Conservation (phyloP, 2,888 invertebrate species). For the Anthophora plumipes region DNA sequence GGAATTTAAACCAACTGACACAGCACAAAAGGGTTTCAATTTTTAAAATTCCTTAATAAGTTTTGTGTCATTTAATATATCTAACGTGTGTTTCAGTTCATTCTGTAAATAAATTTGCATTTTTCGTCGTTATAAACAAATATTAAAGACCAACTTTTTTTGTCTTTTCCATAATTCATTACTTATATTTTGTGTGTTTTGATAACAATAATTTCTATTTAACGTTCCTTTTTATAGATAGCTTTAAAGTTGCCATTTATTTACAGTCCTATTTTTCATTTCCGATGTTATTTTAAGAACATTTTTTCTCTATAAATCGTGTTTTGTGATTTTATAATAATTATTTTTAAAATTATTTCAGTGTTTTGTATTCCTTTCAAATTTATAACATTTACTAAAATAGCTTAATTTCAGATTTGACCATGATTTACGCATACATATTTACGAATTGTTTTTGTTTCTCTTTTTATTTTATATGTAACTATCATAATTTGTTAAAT, state of each 20-base stretch:
- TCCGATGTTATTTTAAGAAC: background rate
- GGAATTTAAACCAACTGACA: constrained; percentile 75
- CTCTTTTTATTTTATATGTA: constrained; percentile 31
- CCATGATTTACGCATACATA: background rate
- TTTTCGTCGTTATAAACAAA: constrained; percentile 35
- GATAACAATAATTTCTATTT: constrained; percentile 25
- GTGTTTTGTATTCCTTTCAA: constrained; percentile 1
- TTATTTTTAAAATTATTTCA: constrained; percentile 2
- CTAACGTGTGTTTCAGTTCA: constrained; percentile 51
- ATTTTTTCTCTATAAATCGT: constrained; percentile 19
- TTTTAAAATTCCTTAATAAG: constrained; percentile 67
- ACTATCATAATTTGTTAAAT: constrained; percentile 22
- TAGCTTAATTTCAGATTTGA: constrained; percentile 19
- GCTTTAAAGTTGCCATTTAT: constrained; percentile 19
- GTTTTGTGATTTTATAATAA: constrained; percentile 9
- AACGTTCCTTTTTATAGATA: constrained; percentile 35
- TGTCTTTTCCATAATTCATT: constrained; percentile 26
- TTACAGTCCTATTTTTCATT: constrained; percentile 13
- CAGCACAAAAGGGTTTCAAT: constrained; percentile 75
- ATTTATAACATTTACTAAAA: constrained; percentile 9
- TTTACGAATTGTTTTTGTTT: constrained; percentile 24
- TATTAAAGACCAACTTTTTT: constrained; percentile 28
- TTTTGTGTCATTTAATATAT: constrained; percentile 28
- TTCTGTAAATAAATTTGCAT: constrained; percentile 58
- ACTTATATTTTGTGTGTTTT: constrained; percentile 16